phyloP scores from a whole-genome alignment of 2,888 invertebrate genomes.

The Phengaris alcon region DNA sequence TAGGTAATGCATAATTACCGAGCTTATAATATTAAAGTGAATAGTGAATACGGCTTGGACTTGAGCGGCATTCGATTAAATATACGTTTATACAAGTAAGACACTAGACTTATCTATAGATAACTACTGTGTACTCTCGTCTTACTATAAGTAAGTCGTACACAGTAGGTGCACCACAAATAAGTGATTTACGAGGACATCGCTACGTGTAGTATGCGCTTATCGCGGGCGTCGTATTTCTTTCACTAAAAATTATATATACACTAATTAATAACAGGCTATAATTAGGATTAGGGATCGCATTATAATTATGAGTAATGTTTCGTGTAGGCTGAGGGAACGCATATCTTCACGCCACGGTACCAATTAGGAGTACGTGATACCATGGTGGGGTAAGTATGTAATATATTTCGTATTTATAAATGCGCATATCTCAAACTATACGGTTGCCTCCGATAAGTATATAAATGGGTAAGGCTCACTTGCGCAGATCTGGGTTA shows the following conservation, averaged over 20 bases:
- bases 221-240: neutral
- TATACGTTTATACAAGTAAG: too few species aligned
- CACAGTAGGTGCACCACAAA: neutral
- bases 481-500: too few species aligned
- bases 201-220: neutral
- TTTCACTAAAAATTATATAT: neutral
- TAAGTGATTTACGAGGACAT: neutral
- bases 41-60: too few species aligned
- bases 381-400: neutral
- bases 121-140: too few species aligned
- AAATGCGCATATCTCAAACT: neutral
- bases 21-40: too few species aligned
- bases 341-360: neutral
- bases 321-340: neutral
- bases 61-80: too few species aligned
- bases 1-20: too few species aligned
- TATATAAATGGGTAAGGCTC: neutral
- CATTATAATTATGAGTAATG: conserved; percentile 12
- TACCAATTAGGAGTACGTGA: conserved; percentile 3
- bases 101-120: too few species aligned
- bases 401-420: neutral
- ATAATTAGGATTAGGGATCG: conserved; percentile 9
- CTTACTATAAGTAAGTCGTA: too few species aligned
- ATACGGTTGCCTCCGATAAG: neutral
- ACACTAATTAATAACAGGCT: conserved; percentile 7